Base-by-base conservation (phyloP, 2,888 invertebrate genomes). In the Hetaerina titia region DNA sequence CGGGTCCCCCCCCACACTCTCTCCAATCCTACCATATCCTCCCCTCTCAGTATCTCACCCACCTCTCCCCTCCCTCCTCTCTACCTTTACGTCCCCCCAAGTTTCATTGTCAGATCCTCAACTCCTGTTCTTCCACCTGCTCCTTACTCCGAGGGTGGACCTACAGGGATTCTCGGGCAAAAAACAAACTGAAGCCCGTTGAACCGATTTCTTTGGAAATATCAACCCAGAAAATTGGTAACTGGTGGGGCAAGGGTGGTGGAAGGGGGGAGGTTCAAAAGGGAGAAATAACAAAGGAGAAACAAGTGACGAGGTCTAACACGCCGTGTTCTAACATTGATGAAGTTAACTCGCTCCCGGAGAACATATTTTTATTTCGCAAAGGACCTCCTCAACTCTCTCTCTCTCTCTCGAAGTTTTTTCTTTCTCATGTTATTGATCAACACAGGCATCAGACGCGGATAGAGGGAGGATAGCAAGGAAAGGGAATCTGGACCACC, bases 151-250 rank as follows among this genome's bases (percentile, higher is more conserved):
- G 22, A 17, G n/a, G n/a, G 69, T 69, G 69, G n/a, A 45, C n/a
- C 69, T 69, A n/a, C n/a, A n/a, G 69, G 31, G 31, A 81, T 81
- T 74, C n/a, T 15, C 15, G n/a, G 81, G 81, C 13, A 31, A 81
- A 81, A 81, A 81, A 81, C 81, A 31, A 81, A 81, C 81, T 11
- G 11, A 11, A 81, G 81, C 81, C 81, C 81, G 81, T 11, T 25
- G 74, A 81, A 81, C 81, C 81, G 81, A 81, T 81, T 81, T 81
- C 81, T 81, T 81, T 31, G 81, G 81, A 81, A 81, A 81, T 81
- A 81, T 31, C 81, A 81, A 81, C 31, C 31, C 31, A 13, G 81
- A 8, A 81, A 81, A 81, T 81, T 81, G 81, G 11, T 19, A 81
- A 31, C 81, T 13, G 81, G 8, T 31, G 81, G 6, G 31, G 31